phyloP scores from a whole-genome alignment of 1,140 invertebrate species.

The Pachypeltis micranthus region DNA sequence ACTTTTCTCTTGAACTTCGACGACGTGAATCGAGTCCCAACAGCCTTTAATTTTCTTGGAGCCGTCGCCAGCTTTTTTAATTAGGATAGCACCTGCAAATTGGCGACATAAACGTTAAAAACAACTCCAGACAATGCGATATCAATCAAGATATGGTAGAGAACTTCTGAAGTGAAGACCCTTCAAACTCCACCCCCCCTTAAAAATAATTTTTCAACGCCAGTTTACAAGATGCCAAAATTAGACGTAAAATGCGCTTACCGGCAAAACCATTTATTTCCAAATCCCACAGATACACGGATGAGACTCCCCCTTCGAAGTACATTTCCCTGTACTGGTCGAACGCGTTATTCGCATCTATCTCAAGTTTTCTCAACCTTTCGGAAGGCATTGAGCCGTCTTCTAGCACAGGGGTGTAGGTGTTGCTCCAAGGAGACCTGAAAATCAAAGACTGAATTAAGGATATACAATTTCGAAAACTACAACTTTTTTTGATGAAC shows the following conservation, averaged over 20 bases:
- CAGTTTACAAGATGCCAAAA: neutral
- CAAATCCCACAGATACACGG: slow-evolving; percentile 98
- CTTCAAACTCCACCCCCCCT: too few species aligned
- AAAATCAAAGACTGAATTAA: too few species aligned
- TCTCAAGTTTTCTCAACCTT: slow-evolving; percentile 84
- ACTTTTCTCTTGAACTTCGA: slow-evolving; percentile 94
- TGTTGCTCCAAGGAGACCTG: slow-evolving; percentile 98
- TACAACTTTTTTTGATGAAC: too few species aligned
- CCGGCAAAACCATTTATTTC: slow-evolving; percentile 81
- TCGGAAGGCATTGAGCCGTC: slow-evolving; percentile 98
- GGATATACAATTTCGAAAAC: too few species aligned
- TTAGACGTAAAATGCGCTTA: too few species aligned
- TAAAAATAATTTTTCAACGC: neutral
- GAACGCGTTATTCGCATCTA: slow-evolving; percentile 96
- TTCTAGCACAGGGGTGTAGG: slow-evolving; percentile 93
- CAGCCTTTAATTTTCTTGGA: slow-evolving; percentile 95
- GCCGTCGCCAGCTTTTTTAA: slow-evolving; percentile 97
- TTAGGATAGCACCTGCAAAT: slow-evolving; percentile 93
- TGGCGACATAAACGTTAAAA: too few species aligned
- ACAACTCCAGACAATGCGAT: too few species aligned
- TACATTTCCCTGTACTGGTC: slow-evolving; percentile 99
- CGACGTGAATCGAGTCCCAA: slow-evolving; percentile 99
- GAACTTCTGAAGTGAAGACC: too few species aligned
- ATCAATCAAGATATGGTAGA: neutral
- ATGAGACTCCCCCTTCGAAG: slow-evolving; percentile 98